Evolutionary conservation across 2,888 invertebrate genomes (phyloP).

Genomic region (Pherbina coryleti): DNA sequence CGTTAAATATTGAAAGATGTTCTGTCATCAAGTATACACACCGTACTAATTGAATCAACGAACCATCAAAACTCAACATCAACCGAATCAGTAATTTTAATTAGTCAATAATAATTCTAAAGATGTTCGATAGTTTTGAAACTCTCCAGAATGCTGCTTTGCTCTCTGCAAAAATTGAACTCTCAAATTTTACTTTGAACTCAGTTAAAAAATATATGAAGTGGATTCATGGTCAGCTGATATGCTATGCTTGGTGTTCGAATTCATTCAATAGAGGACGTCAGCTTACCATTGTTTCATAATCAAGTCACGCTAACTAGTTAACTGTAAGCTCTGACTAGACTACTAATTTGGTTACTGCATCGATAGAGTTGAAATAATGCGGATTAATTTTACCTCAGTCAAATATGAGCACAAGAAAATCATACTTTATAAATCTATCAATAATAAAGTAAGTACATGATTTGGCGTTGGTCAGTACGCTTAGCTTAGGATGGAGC

Average conservation of each 20-base stretch:
- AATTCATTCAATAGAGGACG: slow-evolving; percentile 5
- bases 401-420: too few relatives aligned
- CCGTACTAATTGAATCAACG: not conserved
- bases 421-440: too few relatives aligned
- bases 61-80: not conserved
- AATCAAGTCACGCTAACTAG: not conserved
- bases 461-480: too few relatives aligned
- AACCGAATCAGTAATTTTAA: not conserved
- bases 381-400: not conserved
- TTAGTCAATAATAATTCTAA: not conserved
- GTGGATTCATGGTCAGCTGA: slow-evolving; percentile 17
- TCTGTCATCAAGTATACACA: not conserved
- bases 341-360: slow-evolving; percentile 24
- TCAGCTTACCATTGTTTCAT: not conserved
- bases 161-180: not conserved
- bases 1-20: not conserved
- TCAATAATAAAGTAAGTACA: too few relatives aligned
- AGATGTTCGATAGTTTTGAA: not conserved
- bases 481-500: too few relatives aligned
- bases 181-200: too few relatives aligned
- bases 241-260: slow-evolving; percentile 5
- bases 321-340: not conserved
- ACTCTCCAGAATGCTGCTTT: not conserved
- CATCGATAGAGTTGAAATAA: not conserved
- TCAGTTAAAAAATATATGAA: not conserved